Conservation (phyloP, 2,888 invertebrate species). For the Andrena praecox region DNA sequence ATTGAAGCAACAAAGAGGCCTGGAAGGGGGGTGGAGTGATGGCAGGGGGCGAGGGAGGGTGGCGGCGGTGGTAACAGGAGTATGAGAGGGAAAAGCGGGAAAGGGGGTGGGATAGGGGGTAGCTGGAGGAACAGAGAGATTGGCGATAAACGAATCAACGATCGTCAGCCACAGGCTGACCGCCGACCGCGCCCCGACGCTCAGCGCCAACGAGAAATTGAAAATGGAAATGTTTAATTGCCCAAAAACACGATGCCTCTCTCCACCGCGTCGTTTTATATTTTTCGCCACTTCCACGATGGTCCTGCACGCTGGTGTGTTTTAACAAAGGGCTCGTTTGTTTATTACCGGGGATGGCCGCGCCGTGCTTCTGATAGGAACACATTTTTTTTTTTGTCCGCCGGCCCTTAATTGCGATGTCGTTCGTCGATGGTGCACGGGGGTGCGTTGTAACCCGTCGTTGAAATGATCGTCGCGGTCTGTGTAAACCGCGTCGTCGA, state of each 20-base stretch:
- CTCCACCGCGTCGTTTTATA: conserved; percentile 68
- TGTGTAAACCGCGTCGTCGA: background rate
- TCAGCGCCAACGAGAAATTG: conserved; percentile 80
- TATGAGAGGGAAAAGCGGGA: conserved; percentile 42
- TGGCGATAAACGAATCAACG: conserved; percentile 83
- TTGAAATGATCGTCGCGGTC: background rate
- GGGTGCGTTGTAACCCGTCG: background rate
- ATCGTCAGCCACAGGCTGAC: conserved; percentile 81
- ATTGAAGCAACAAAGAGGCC: conserved; percentile 72
- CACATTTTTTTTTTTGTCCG: background rate
- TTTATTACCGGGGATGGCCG: conserved; percentile 47
- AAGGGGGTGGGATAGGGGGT: conserved; percentile 38
- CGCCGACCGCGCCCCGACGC: conserved; percentile 76
- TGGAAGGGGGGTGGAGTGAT: conserved; percentile 61
- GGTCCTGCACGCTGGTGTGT: conserved; percentile 11
- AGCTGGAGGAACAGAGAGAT: conserved; percentile 66
- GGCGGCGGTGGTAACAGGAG: conserved; percentile 27
- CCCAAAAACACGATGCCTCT: conserved; percentile 79
- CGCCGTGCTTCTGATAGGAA: background rate
- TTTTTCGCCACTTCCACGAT: conserved; percentile 54
- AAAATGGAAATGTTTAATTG: conserved; percentile 84
- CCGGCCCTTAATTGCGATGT: conserved; percentile 2
- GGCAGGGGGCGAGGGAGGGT: conserved; percentile 47
- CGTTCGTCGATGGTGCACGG: too few relatives aligned
- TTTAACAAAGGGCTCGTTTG: conserved; percentile 47